Evolutionary conservation across 2,113 vertebrate genomes (phyloP), one percentile per base, ranked within the genome.

Genomic region (Thomomys bottae): DNA sequence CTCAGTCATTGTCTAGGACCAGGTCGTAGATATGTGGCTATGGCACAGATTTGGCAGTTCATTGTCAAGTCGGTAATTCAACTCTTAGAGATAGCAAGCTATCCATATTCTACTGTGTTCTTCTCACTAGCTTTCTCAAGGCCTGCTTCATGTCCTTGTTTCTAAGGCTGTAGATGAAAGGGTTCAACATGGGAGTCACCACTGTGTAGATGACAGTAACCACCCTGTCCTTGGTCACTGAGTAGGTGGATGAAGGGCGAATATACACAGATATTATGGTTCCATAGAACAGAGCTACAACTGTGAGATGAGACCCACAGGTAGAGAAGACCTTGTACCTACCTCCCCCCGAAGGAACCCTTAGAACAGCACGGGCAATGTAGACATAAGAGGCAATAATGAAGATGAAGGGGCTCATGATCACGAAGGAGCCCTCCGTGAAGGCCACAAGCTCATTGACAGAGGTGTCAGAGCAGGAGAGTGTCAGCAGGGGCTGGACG

Each of bases 391-490:
- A 94, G 38, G 93, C 11, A 18, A 94, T 57, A 57, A 97, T 95
- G 75, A 96, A 95, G 30, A 92, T 20, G 36, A 97, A 96, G 3
- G 96, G 96, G 24, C 93, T 88, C 40, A 96, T 63, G 72, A 95
- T 79, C 26, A 95, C 95, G 4, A 93, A 77, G 30, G 94, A 92
- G n/a, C 89, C 92, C 32, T 95, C 92, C 6, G 94, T 87, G 63
- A 96, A 94, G 49, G 87, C 94, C 87, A 90, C 28, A 14, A 96
- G 59, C 49, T 96, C 93, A 36, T 95, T 89, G 80, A 82, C 15
- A 15, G 88, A 93, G 2, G 92, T 95, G 66, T 96, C 93, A 40
- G 96, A 95, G 32, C 96, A 97, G 38, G 96, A 97, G 72, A 96
- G 93, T 3, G 9, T 92, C 32, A 96, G 49, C 75, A 97, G 54